Percentiles rank a stretch among this genome's conserved stretches.
Conservation (phyloP, 1,140 invertebrate species). For the Dendroctonus valens region DNA sequence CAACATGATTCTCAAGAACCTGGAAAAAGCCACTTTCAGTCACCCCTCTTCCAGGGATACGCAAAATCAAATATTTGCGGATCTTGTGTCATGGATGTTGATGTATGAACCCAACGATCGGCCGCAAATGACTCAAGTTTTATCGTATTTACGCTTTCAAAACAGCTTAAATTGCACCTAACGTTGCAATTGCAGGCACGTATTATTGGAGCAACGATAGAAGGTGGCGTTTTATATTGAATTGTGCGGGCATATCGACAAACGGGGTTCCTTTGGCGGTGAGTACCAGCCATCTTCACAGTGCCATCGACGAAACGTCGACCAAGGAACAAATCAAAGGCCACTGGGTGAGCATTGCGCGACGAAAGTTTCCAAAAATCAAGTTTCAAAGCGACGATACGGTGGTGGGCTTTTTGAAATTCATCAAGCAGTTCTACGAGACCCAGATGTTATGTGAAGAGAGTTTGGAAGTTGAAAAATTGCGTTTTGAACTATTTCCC, state of each 20-base stretch:
- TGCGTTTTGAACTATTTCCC: constrained; percentile 42
- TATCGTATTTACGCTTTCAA: constrained; percentile 41
- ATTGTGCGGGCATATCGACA: constrained; percentile 42
- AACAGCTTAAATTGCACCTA: neutral
- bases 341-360: constrained; percentile 40
- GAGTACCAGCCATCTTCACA: constrained; percentile 35
- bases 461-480: constrained; percentile 31
- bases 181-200: constrained; percentile 42
- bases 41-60: constrained; percentile 27
- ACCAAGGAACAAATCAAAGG: constrained; percentile 40
- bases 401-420: constrained; percentile 40
- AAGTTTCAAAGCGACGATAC: constrained; percentile 37
- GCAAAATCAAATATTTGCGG: constrained; percentile 38
- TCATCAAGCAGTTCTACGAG: constrained; percentile 39
- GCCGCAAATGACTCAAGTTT: constrained; percentile 44
- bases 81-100: constrained; percentile 49
- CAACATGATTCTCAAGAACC: constrained; percentile 46
- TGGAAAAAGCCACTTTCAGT: constrained; percentile 36
- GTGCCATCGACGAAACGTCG: constrained; percentile 35
- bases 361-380: constrained; percentile 40
- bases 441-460: constrained; percentile 9
- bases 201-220: constrained; percentile 47
- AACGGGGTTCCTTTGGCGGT: constrained; percentile 31
- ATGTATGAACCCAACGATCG: constrained; percentile 43
- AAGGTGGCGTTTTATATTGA: constrained; percentile 49